Base-by-base conservation (phyloP, 37 sponge, comb jelly and placozoan species). In the Spongilla lacustris region DNA sequence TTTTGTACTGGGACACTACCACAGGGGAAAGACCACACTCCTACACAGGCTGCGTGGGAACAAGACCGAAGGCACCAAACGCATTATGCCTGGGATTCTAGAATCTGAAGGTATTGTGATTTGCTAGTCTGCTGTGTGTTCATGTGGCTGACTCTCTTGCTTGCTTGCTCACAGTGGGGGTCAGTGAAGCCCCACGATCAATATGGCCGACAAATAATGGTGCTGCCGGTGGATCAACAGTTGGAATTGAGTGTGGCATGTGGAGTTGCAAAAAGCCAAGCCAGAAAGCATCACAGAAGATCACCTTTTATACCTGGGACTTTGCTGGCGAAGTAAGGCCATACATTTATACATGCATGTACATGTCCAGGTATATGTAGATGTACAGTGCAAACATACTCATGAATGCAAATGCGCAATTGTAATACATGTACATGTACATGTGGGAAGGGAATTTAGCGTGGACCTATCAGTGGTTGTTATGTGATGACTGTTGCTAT, bases 241-340 rank as follows among this genome's bases (percentile, higher is more conserved):
- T 93, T 67, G 93, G 93, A 26, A 89, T 93, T 2, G 86, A 89
- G 35, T 82, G 81, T 86, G 91, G 83, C 23, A 83, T 67, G 75
- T 93, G 93, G 93, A 29, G 27, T n/a, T 84, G 85, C 73, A 38
- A 50, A 5, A 68, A 69, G 17, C n/a, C 36, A 36, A 78, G 28
- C 31, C 29, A 84, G 35, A 68, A 68, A 12, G 26, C 49, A 2
- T 37, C 71, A 46, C 46, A 10, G 19, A 58, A 58, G 36, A 93
- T 93, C 83, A 88, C 58, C 29, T 93, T 93, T 58, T 77, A 89
- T 79, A 93, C 93, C 22, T 93, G 93, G 93, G 93, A 93, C 85
- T 93, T 93, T 86, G 93, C 91, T 19, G 93, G 93, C 35, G 90
- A 93, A 84, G 93, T 93, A 72, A 72, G 58, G n/a, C n/a, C n/a